Conservation (phyloP, 2,113 vertebrate genomes). For the Tonatia bakeri region DNA sequence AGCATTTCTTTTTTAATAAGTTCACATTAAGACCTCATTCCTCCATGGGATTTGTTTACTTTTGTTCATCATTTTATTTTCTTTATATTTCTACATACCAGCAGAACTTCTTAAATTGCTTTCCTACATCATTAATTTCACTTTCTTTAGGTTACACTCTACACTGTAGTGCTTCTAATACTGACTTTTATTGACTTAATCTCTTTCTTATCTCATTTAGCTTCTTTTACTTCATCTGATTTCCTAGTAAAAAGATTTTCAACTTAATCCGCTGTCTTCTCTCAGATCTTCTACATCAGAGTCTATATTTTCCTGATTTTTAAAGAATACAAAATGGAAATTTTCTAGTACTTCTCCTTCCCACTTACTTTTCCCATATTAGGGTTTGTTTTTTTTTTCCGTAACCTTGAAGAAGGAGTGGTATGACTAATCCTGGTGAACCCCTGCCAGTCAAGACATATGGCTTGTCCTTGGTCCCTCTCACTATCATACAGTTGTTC, state of each 20-base stretch:
- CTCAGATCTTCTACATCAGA: neutral
- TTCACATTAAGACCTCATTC: neutral
- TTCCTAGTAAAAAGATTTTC: slow-evolving; percentile 5
- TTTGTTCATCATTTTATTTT: neutral
- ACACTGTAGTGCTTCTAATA: neutral
- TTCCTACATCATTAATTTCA: neutral
- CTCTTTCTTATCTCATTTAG: neutral
- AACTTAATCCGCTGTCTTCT: neutral
- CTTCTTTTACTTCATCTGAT: neutral
- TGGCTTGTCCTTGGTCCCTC: neutral
- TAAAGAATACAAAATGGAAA: neutral
- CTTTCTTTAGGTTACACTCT: neutral
- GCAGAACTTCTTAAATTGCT: neutral
- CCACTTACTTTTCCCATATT: neutral
- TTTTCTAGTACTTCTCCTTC: neutral
- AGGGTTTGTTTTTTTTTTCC: neutral
- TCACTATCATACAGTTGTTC: neutral
- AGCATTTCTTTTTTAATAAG: neutral
- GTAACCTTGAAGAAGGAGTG: neutral
- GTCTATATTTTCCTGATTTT: neutral
- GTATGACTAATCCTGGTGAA: neutral
- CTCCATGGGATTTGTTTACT: neutral
- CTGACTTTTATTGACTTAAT: neutral
- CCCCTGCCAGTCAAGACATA: neutral
- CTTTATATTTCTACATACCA: neutral